Evolutionary conservation across 2,888 invertebrate species (phyloP).

Genomic region (Apamea crenata): DNA sequence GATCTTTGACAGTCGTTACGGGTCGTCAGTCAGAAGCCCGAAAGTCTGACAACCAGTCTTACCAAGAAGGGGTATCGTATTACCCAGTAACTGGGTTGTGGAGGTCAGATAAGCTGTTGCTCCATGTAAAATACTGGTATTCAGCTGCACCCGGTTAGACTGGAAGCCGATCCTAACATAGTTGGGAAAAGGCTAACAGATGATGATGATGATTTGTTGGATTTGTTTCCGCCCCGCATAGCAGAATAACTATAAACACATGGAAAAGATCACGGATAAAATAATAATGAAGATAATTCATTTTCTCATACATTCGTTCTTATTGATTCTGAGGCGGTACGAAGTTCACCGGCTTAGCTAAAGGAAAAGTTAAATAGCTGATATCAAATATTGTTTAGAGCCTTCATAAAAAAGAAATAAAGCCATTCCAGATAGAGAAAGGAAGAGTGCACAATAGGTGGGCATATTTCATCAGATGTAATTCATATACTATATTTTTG

Average conservation of each 20-base stretch:
- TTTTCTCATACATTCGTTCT: neutral
- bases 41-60: too few species aligned
- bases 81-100: too few species aligned
- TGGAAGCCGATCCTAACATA: too few species aligned
- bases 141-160: too few species aligned
- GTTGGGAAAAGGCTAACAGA: too few species aligned
- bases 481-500: constrained; percentile 61
- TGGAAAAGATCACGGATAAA: neutral
- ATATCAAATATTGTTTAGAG: constrained; percentile 4
- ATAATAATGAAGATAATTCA: neutral
- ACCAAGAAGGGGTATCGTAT: too few species aligned
- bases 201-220: neutral
- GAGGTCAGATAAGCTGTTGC: too few species aligned
- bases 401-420: constrained; percentile 10
- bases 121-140: too few species aligned
- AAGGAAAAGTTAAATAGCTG: neutral
- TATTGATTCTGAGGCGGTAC: neutral
- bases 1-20: too few species aligned
- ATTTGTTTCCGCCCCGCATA: neutral
- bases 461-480: constrained; percentile 38
- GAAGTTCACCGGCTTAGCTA: neutral
- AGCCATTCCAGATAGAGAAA: constrained; percentile 12
- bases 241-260: neutral
- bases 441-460: constrained; percentile 2
- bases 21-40: too few species aligned